These are phyloP conservation scores for Ctenodactylus gundi DNA, from an alignment of 2,113 vertebrate genomes.

Conservation along the genomic window DNA sequence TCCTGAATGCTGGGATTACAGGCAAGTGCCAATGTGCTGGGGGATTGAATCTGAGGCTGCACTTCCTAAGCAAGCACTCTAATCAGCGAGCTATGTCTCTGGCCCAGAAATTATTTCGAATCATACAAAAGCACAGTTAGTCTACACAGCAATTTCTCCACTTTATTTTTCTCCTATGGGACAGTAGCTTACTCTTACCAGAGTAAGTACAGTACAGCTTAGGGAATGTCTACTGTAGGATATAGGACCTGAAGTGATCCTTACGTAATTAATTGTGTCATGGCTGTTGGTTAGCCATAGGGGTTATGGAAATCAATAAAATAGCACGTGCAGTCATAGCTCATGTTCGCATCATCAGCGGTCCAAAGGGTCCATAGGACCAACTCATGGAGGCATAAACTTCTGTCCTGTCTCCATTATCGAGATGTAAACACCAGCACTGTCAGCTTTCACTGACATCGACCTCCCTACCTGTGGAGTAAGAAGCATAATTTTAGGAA, in stretches of 20 bases:
- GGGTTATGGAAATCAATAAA: background rate
- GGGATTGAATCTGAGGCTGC: too few relatives aligned
- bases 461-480: background rate
- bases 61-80: too few relatives aligned
- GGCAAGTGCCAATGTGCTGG: too few relatives aligned
- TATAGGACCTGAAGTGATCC: background rate
- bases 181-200: background rate
- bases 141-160: background rate
- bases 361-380: too few relatives aligned
- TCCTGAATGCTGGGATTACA: too few relatives aligned
- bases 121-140: background rate
- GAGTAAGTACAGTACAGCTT: background rate
- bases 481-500: background rate
- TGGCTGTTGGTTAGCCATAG: fast-evolving
- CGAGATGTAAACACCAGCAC: background rate
- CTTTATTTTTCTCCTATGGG: background rate
- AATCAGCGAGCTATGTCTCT: too few relatives aligned
- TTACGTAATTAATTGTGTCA: background rate
- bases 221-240: background rate
- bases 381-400: background rate
- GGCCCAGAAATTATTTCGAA: too few relatives aligned
- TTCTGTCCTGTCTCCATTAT: background rate
- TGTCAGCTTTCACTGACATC: background rate
- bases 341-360: too few relatives aligned
- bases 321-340: background rate